Percentiles rank a stretch among this genome's conserved stretches.
These are phyloP conservation scores for Abramis brama DNA, from an alignment of 2,113 vertebrate species.

Conservation along the genomic window DNA sequence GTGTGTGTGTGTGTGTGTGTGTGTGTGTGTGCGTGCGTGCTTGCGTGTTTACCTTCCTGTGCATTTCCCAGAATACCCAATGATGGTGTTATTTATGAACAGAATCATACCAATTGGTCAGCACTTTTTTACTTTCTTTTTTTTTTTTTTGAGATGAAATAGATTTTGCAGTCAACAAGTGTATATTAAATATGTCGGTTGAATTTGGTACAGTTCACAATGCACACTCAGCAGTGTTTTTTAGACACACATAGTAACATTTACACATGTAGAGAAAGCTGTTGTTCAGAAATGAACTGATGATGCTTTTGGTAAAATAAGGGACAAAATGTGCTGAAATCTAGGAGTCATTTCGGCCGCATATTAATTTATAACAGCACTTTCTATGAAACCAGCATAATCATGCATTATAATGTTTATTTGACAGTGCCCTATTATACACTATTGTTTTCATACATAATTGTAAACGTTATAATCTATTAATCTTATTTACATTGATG, in stretches of 20 bases:
- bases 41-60: not conserved
- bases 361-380: not conserved
- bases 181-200: not conserved
- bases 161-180: not conserved
- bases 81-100: not conserved
- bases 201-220: not conserved
- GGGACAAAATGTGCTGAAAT: not conserved
- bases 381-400: not conserved
- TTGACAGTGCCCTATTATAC: not conserved
- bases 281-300: not conserved
- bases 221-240: not conserved
- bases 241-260: not conserved
- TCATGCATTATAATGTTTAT: not conserved
- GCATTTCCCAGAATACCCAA: constrained; percentile 1
- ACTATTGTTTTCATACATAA: not conserved
- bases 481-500: not conserved
- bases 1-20: not conserved
- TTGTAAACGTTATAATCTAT: not conserved
- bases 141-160: not conserved
- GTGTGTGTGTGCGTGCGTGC: not conserved
- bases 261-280: not conserved
- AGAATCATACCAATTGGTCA: not conserved
- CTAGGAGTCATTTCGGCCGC: not conserved
- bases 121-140: not conserved
- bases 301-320: not conserved